Evolutionary conservation across 2,888 invertebrate species (phyloP).

Genomic region (Macrophya annulata): DNA sequence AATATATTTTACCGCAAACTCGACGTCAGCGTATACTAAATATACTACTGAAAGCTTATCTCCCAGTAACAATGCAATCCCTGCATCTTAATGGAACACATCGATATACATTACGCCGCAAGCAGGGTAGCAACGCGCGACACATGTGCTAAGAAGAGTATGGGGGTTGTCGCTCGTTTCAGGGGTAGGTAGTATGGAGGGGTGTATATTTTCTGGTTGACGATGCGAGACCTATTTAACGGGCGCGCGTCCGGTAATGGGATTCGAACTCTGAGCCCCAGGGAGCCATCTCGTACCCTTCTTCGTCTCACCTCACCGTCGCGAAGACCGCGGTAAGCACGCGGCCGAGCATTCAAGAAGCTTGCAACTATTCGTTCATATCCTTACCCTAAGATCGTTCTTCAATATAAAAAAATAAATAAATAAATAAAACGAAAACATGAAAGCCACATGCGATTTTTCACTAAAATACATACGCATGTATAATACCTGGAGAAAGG

Average conservation of each 20-base stretch:
- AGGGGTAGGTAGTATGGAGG: constrained; percentile 44
- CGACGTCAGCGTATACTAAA: constrained; percentile 2
- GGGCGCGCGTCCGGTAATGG: constrained; percentile 80
- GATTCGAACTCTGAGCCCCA: constrained; percentile 78
- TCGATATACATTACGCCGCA: constrained; percentile 75
- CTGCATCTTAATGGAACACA: constrained; percentile 73
- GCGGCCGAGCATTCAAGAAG: constrained; percentile 35
- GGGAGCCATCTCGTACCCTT: constrained; percentile 76
- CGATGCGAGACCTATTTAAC: constrained; percentile 80
- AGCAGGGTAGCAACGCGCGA: constrained; percentile 64
- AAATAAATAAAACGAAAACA: not conserved
- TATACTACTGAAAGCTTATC: constrained; percentile 68
- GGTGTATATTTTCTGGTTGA: constrained; percentile 79
- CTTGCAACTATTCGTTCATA: constrained; percentile 45
- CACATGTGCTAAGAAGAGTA: constrained; percentile 62
- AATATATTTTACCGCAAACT: constrained; percentile 14
- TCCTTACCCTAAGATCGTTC: not conserved
- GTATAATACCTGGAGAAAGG: not conserved
- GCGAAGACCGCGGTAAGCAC: constrained; percentile 47
- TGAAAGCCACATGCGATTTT: not conserved
- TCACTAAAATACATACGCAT: not conserved
- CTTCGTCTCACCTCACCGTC: constrained; percentile 59
- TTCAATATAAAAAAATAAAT: not conserved
- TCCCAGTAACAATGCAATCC: constrained; percentile 68
- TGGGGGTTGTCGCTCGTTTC: constrained; percentile 38